Percentiles rank a stretch among this genome's conserved stretches.
Evolutionary conservation across 1,140 invertebrate species (phyloP).

Genomic region (Papilio aristodemus): DNA sequence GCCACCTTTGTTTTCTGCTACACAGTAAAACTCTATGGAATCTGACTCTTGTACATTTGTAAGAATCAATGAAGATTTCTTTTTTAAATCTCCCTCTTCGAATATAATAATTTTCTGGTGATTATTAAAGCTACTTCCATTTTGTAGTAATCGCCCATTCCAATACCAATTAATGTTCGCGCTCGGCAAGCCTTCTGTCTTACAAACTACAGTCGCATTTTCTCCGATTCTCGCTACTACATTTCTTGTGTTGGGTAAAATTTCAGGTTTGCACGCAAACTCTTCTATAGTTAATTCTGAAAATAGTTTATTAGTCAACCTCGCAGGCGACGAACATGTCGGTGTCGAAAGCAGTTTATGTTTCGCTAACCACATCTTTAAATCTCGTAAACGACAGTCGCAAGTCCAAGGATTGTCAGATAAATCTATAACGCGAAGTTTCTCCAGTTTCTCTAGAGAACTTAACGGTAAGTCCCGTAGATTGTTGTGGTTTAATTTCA

Average conservation of each 20-base stretch:
- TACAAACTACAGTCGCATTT: conserved; percentile 91
- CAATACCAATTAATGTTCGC: conserved; percentile 93
- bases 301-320: conserved; percentile 86
- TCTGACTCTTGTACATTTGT: conserved; percentile 94
- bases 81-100: conserved; percentile 88
- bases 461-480: conserved; percentile 86
- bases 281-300: conserved; percentile 89
- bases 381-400: conserved; percentile 90
- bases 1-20: conserved; percentile 94
- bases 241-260: conserved; percentile 87
- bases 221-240: conserved; percentile 89
- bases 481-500: conserved; percentile 91
- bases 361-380: conserved; percentile 91
- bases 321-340: conserved; percentile 85
- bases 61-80: conserved; percentile 89
- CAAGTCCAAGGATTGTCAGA: conserved; percentile 96
- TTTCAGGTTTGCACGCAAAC: conserved; percentile 93
- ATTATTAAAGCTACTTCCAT: conserved; percentile 89
- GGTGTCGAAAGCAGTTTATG: conserved; percentile 92
- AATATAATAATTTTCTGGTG: conserved; percentile 90
- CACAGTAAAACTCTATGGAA: conserved; percentile 93
- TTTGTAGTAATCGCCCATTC: conserved; percentile 89
- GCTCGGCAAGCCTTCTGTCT: conserved; percentile 89
- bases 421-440: conserved; percentile 90
- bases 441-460: conserved; percentile 86